Percentiles rank a stretch among this genome's conserved stretches.
phyloP scores from a whole-genome alignment of 2,113 vertebrate species.

The Mandrillus leucophaeus region DNA sequence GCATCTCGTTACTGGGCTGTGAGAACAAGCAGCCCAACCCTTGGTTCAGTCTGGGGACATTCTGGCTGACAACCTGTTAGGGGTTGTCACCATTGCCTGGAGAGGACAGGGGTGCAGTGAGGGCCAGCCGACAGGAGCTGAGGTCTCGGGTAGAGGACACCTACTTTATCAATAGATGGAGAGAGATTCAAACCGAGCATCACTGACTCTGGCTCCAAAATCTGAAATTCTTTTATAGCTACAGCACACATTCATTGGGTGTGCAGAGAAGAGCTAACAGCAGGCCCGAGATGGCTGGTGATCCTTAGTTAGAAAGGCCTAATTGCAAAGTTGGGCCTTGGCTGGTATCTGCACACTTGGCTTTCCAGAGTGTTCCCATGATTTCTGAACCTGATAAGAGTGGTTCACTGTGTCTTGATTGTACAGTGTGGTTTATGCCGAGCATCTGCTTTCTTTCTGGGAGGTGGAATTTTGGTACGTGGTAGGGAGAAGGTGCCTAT shows the following conservation, averaged over 20 bases:
- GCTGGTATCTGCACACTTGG: background rate
- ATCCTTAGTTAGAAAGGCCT: background rate
- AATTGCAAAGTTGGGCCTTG: background rate
- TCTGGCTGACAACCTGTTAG: background rate
- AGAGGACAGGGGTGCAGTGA: background rate
- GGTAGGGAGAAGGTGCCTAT: background rate
- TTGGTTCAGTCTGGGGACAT: too few species aligned
- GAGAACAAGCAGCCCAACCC: too few species aligned
- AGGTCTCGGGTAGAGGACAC: background rate
- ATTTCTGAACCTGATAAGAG: background rate
- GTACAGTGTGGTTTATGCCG: background rate
- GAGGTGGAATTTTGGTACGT: background rate
- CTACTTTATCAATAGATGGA: background rate
- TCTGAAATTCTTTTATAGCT: background rate
- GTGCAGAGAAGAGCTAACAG: background rate
- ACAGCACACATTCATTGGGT: background rate
- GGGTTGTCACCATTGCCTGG: background rate
- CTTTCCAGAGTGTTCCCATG: background rate
- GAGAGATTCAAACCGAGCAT: background rate
- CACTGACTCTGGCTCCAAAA: background rate
- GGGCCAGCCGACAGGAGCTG: background rate
- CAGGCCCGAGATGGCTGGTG: background rate
- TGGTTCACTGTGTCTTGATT: background rate
- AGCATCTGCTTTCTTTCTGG: background rate
- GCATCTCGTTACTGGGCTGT: too few species aligned